Evolutionary conservation across 2,888 invertebrate genomes (phyloP), one percentile per base, ranked within the genome.

Genomic region (Caenorhabditis sinica): DNA sequence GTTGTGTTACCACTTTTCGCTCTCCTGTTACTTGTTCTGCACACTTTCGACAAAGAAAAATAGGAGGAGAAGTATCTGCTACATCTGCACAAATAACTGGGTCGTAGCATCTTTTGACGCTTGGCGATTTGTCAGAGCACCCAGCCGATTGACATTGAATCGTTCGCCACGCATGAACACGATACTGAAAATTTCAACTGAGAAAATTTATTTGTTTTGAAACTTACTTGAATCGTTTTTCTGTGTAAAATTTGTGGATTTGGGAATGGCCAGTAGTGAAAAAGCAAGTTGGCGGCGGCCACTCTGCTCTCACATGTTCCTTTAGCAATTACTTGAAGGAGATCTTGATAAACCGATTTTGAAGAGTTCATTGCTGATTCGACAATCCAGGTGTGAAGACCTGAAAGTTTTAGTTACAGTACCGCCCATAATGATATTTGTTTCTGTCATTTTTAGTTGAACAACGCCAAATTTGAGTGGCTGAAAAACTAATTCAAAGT

Each of bases 251-350:
- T 95, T 92, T 96, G 96, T 30, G 97, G 96, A 93, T 98, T 97
- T 92, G 98, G 96, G 4, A 97, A 96, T 5, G 99, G 99, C 98
- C 98, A 99, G 93, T 99, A 99, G 94, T 98, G 97, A 94, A 99
- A 98, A 66, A 99, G 95, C 51, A 99, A 94, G 94, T 98, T 97
- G 72, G 97, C 97, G 1, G 98, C 98, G 0, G 97, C 97, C n/a
- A 96, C 95, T 69, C 97, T 94, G 0, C 98, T 96, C 69, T 96
- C 96, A 87, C 96, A 95, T 0, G 98, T 97, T 60, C 99, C 99
- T 93, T 98, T 88, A 2, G 88, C 83, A 11, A 87, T 87, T 2
- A 87, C 87, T 77, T 89, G 86, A 40, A 88, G 73, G 0, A 89
- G 72, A 66, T 89, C 89, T n/a, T 75, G 74, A 68, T 97, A 96